Base-by-base conservation (phyloP, 2,797 vertebrate genomes). In the Crenuchus spilurus region DNA sequence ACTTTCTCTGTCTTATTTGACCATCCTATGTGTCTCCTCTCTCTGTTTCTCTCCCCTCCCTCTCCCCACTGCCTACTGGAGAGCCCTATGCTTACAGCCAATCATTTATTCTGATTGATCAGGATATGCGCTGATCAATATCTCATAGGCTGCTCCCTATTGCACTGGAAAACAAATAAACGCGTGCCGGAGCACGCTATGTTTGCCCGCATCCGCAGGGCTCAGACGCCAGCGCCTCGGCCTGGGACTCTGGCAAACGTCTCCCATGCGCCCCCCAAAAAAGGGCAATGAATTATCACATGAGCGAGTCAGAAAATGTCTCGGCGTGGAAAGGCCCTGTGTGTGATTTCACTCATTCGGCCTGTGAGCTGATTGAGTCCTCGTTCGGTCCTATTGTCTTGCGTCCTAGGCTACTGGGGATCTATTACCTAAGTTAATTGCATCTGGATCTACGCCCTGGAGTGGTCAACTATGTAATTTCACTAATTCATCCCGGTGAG, bases 401-500 rank as follows among this genome's bases (percentile, higher is more conserved):
- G 76, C 73, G 81, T 80, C 78, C 83, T 87, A 82, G 84, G 74
- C 79, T 83, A 77, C 76, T 88, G 83, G 86, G 88, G 81, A 90
- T 90, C 89, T 90, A 92, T 92, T 92, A 92, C 88, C 88, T 88
- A 87, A 91, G 90, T 90, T 93, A 93, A 93, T 93, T 93, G 89
- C 91, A 83, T 92, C 91, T 87, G 86, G 87, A 92, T 90, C 86
- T 84, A 80, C 89, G 90, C 89, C 90, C 90, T 86, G 87, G 91
- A 92, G 91, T 94, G 92, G 91, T 93, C 91, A 92, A 91, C 92
- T 93, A 90, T 88, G 89, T 91, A 92, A 92, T 93, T 92, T 92
- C 88, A 90, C 92, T 93, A 92, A 94, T 93, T 93, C 89, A 91
- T 94, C 90, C 90, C 89, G 82, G 90, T 92, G 90, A 92, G 92